phyloP scores from a whole-genome alignment of 2,797 vertebrate species.

The Sebastes itinus region DNA sequence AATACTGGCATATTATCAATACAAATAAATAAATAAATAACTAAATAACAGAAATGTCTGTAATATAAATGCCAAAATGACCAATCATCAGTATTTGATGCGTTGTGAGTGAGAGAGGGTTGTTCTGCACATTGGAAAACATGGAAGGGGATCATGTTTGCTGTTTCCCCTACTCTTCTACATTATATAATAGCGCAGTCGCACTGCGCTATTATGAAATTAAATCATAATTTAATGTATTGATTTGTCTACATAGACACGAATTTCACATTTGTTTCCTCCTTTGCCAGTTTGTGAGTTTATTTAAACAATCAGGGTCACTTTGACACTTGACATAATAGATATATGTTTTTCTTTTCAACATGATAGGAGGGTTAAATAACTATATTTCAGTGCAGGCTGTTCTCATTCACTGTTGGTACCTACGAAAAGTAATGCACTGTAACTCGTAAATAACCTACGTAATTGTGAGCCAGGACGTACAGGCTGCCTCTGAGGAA shows the following conservation, averaged over 20 bases:
- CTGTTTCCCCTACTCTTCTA: not conserved
- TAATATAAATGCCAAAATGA: not conserved
- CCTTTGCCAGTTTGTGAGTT: not conserved
- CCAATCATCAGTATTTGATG: not conserved
- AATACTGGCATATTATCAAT: too few species aligned
- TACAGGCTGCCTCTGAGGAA: not conserved
- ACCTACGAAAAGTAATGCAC: not conserved
- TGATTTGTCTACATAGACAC: too few species aligned
- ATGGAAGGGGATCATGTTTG: not conserved
- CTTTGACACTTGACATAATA: not conserved
- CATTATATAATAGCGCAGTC: not conserved
- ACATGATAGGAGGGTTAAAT: not conserved
- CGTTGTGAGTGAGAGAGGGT: not conserved
- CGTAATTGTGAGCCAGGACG: not conserved
- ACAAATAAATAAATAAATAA: too few species aligned
- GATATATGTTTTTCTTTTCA: too few species aligned
- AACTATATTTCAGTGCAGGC: not conserved
- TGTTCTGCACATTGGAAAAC: not conserved
- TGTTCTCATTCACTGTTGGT: not conserved
- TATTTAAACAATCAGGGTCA: not conserved
- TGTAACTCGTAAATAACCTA: not conserved
- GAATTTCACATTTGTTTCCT: too few species aligned
- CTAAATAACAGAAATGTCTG: too few species aligned
- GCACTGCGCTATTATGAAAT: too few species aligned
- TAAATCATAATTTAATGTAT: too few species aligned